A percentile compares a stretch with the other conserved stretches of the same genome.
phyloP scores from a whole-genome alignment of 2,888 invertebrate genomes.

The Drosophila recens region DNA sequence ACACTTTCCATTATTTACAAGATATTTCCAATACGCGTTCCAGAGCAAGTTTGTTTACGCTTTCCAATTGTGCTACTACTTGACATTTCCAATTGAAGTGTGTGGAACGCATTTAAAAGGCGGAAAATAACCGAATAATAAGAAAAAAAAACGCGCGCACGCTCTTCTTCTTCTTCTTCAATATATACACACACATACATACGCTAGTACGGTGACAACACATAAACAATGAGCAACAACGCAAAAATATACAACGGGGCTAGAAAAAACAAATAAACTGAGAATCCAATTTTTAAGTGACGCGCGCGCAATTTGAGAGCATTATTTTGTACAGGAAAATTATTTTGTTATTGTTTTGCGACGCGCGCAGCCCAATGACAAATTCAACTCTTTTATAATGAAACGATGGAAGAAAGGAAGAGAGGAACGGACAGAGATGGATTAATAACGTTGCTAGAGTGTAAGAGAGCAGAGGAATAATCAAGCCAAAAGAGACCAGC shows the following conservation, averaged over 20 bases:
- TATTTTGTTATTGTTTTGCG: conserved; percentile 72
- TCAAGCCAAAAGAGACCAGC: neutral
- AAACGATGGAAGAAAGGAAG: neutral
- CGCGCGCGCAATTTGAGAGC: conserved; percentile 47
- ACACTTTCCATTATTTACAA: neutral
- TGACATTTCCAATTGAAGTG: conserved; percentile 3
- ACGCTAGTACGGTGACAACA: conserved; percentile 25
- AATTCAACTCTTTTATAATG: conserved; percentile 31
- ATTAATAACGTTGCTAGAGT: neutral
- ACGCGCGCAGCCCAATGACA: conserved; percentile 63
- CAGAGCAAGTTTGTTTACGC: conserved; percentile 16
- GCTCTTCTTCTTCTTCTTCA: conserved; percentile 10
- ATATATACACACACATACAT: conserved; percentile 1
- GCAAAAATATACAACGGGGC: conserved; percentile 32
- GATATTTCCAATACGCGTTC: conserved; percentile 4
- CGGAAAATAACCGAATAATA: conserved; percentile 50
- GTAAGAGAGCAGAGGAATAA: neutral
- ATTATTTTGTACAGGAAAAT: conserved; percentile 37
- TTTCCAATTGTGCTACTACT: neutral
- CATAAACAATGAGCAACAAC: conserved; percentile 28
- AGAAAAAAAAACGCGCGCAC: conserved; percentile 31
- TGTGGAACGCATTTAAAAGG: conserved; percentile 40
- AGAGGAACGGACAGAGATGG: neutral
- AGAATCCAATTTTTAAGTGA: conserved; percentile 41
- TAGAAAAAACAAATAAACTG: conserved; percentile 12